These are phyloP conservation scores for Leptodactylus fuscus DNA, from an alignment of 2,113 vertebrate species.

Conservation along the genomic window DNA sequence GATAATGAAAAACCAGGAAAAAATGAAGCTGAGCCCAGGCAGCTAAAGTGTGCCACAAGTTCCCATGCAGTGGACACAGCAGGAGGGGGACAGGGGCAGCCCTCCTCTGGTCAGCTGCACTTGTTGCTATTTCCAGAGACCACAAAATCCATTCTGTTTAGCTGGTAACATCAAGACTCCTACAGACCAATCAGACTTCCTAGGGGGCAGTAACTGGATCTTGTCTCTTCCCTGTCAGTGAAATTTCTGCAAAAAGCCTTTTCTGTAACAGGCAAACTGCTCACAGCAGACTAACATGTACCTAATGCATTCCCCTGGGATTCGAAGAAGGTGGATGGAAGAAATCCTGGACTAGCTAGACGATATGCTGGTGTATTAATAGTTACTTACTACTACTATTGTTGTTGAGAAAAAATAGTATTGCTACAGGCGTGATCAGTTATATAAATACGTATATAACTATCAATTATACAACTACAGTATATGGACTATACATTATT, in stretches of 20 bases:
- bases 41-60: neutral
- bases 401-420: neutral
- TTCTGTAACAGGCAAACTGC: constrained; percentile 32
- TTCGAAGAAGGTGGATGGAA: neutral
- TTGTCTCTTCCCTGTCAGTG: constrained; percentile 49
- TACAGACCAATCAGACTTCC: constrained; percentile 54
- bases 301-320: neutral
- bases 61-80: neutral
- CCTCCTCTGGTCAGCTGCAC: constrained; percentile 53
- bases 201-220: constrained; percentile 60
- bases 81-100: neutral
- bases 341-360: neutral
- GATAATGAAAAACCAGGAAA: neutral
- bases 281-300: neutral
- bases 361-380: neutral
- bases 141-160: neutral
- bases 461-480: no score
- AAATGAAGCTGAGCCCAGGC: neutral
- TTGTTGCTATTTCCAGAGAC: constrained; percentile 61
- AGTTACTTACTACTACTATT: neutral
- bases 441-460: no score
- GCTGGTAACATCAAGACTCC: neutral
- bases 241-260: constrained; percentile 41
- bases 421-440: neutral
- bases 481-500: no score